Percentiles rank a stretch among this genome's conserved stretches.
Conservation (phyloP, 2,797 vertebrate species). For the Distichodus sexfasciatus region DNA sequence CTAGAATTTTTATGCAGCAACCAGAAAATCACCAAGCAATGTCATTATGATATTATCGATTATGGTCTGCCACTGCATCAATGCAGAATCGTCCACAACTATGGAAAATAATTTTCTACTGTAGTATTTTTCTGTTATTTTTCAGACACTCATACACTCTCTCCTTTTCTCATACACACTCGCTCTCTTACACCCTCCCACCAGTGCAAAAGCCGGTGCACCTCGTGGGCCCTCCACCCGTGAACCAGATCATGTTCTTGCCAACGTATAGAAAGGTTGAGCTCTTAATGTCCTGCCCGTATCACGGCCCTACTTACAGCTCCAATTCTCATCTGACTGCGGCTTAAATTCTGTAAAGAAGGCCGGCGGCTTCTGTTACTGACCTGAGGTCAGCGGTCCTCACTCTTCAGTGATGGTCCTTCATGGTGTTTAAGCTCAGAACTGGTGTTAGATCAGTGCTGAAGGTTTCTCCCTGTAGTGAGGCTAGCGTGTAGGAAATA, state of each 20-base stretch:
- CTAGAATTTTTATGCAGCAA: no score
- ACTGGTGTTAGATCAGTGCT: neutral
- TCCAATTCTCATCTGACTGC: neutral
- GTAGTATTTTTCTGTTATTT: no score
- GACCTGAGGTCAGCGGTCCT: neutral
- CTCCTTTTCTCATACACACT: neutral
- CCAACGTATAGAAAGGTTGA: no score
- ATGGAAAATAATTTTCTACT: neutral
- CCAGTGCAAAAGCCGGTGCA: no score
- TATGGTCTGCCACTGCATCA: no score
- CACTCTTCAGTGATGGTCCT: neutral
- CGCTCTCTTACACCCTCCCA: no score
- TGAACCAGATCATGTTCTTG: neutral
- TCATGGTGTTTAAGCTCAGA: neutral
- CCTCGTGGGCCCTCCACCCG: neutral
- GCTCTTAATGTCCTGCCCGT: neutral
- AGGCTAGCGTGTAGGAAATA: constrained; percentile 6
- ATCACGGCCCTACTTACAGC: neutral
- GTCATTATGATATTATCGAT: no score
- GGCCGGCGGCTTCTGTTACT: neutral
- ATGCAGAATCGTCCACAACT: no score
- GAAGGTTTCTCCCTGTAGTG: neutral
- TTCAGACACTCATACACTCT: no score
- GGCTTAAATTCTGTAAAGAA: neutral
- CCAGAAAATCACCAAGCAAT: no score